Evolutionary conservation across 2,888 invertebrate genomes (phyloP), one percentile per base, ranked within the genome.

Genomic region (Melinaea marsaeus): DNA sequence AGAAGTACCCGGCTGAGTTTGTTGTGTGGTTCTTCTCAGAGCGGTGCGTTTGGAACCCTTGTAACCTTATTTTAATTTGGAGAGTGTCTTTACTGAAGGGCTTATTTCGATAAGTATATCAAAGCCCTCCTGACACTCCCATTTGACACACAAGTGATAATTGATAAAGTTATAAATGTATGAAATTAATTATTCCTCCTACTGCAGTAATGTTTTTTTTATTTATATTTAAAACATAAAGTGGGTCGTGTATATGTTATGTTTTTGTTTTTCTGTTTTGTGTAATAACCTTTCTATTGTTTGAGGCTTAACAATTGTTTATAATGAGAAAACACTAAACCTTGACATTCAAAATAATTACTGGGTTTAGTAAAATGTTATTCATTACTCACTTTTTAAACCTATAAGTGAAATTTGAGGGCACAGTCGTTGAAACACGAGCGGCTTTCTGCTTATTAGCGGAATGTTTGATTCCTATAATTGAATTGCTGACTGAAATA

Each of bases 341-440:
- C 9, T 51, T 51, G 48, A 22, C 22, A 48, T 32, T 11, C 0
- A 51, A 22, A 51, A 6, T 32, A 5, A 7, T 51, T 22, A 7
- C 11, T 2, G 3, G 32, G 32, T 51, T n/a, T 22, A 22, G 22
- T 22, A 22, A 13, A 13, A n/a, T 48, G 48, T 13, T 13, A 64
- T 51, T 55, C 42, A 42, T 62, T 60, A 55, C 57, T 65, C 60
- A 57, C 54, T 60, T 65, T 61, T 62, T 62, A 62, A 62, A 61
- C 42, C 54, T 62, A 42, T 47, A 54, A 55, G 62, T 62, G 65
- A 62, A 62, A 65, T 65, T 55, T 22, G 62, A 54, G 47, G 11
- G 34, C 32, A 55, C 48, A 54, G 55, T 62, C 42, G 51, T 9
- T 45, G 55, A 55, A 55, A 60, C 64, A 61, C 56, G 57, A 59